Evolutionary conservation across 2,113 vertebrate species (phyloP).

Genomic region (Parus major): DNA sequence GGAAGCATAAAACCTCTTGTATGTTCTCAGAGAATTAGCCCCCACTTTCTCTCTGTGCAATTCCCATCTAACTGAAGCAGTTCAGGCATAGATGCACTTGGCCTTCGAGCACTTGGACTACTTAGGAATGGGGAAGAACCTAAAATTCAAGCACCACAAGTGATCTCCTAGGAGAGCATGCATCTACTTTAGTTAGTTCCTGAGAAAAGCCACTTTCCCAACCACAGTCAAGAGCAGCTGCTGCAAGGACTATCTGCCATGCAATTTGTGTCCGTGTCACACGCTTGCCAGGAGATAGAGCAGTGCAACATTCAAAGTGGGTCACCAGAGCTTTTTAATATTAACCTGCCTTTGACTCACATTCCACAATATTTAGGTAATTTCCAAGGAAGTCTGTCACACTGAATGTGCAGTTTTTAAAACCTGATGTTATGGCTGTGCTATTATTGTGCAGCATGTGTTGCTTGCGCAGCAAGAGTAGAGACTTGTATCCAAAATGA

Average conservation of each 20-base stretch:
- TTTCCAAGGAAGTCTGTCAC: not conserved
- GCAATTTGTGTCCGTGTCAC: not conserved
- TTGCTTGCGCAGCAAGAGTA: not conserved
- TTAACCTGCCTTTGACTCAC: not conserved
- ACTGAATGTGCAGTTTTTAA: not conserved
- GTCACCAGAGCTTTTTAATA: not conserved
- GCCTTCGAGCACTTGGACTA: not conserved
- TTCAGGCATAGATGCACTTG: not conserved
- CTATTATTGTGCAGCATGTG: not conserved
- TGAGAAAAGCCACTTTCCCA: not conserved
- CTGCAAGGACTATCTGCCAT: not conserved
- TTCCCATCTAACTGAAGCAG: not conserved
- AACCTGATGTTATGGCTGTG: not conserved
- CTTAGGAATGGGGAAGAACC: not conserved
- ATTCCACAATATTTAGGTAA: not conserved
- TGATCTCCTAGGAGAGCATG: not conserved
- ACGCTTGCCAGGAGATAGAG: not conserved
- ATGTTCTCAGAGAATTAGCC: not conserved
- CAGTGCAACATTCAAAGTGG: not conserved
- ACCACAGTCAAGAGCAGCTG: not conserved
- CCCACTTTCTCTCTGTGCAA: not conserved
- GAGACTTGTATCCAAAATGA: not conserved
- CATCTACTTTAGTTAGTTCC: not conserved
- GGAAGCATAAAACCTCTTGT: not conserved
- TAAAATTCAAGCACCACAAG: not conserved